Conservation (phyloP, 2,888 invertebrate species). For the Clivina fossor region DNA sequence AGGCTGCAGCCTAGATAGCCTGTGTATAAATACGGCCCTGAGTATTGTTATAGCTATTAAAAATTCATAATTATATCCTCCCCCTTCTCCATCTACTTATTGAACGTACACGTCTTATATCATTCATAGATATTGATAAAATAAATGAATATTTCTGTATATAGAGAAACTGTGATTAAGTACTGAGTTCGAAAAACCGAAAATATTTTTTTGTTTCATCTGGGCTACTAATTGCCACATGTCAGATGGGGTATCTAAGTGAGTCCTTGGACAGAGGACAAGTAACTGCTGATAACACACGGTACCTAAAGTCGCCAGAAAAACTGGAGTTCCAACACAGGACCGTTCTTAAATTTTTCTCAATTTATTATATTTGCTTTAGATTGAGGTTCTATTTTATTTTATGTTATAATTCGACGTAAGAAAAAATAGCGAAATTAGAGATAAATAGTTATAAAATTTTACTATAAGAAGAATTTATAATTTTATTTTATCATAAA, state of each 20-base stretch:
- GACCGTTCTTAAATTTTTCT: background rate
- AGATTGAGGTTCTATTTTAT: background rate
- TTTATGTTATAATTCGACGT: background rate
- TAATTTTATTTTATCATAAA: no score
- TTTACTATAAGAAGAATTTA: no score
- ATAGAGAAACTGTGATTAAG: background rate
- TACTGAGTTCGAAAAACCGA: constrained; percentile 1
- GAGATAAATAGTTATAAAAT: no score
- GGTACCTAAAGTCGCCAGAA: no score
- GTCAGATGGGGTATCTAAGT: constrained; percentile 27
- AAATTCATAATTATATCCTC: background rate
- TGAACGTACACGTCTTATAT: background rate
- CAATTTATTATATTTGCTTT: background rate
- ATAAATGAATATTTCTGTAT: background rate
- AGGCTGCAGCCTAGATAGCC: no score
- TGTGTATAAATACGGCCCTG: no score
- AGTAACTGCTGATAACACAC: constrained; percentile 14
- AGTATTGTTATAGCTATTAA: no score
- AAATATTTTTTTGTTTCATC: constrained; percentile 12
- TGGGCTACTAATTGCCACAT: constrained; percentile 31
- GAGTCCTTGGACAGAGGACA: constrained; percentile 1
- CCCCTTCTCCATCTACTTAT: background rate
- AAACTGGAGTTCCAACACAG: no score
- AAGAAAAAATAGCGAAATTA: no score
- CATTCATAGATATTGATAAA: background rate